Evolutionary conservation across 2,113 vertebrate genomes (phyloP), one percentile per base, ranked within the genome.

Genomic region (Agapornis roseicollis): DNA sequence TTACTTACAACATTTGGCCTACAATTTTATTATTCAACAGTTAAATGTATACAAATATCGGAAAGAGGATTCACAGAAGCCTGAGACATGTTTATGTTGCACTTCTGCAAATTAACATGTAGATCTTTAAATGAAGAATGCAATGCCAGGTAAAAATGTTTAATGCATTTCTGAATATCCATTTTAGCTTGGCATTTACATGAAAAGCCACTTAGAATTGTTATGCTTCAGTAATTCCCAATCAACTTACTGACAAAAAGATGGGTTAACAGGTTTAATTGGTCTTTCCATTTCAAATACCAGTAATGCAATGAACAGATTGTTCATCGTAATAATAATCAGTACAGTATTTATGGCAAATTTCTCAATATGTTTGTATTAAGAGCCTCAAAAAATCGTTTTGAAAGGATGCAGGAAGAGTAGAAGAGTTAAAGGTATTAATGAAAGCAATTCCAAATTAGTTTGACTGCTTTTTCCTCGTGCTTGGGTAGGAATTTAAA

Each of bases 101-200:
- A 63, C n/a, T 96, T 87, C 68, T 80, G 33, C 50, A 94, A 91
- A 97, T 93, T 95, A 93, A 95, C 82, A 50, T 55, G 66, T 85
- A 93, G 87, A 78, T 96, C 82, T 93, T 95, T 88, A 90, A 93
- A 85, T 65, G 72, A 88, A 88, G 82, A 89, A 85, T 47, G 55
- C 82, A 88, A 64, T 89, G 66, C 84, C 63, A 89, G 89, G 85
- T 93, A 93, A 79, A 96, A 96, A 93, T 83, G 89, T 39, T 91
- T 96, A 96, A 96, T 94, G 94, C 87, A 95, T 83, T 64, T 96
- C 93, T 97, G 93, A 96, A 93, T 96, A 96, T 96, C 94, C 88
- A 83, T 95, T 95, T 96, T 96, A 91, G 89, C 88, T 88, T 94
- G 81, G 89, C 91, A 94, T 90, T 94, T 85, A 93, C 71, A 70